Percentiles rank a stretch among this genome's conserved stretches.
Evolutionary conservation across 2,113 vertebrate species (phyloP).

Genomic region (Meles meles): DNA sequence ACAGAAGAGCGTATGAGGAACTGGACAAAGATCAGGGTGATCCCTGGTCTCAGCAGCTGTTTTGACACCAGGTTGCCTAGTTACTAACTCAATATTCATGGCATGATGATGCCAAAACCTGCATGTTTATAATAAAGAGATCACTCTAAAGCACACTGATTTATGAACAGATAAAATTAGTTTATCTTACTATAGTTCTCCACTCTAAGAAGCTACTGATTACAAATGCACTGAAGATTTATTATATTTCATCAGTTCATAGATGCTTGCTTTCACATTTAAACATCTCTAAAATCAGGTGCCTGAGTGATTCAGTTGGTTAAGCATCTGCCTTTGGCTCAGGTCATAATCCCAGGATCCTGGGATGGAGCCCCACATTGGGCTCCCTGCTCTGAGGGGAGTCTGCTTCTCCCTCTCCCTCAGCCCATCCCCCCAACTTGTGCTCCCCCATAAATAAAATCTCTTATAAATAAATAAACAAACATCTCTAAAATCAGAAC

Average conservation of each 20-base stretch:
- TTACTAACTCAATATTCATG: neutral
- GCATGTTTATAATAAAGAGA: constrained; percentile 23
- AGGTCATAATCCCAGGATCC: no score
- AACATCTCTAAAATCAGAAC: neutral
- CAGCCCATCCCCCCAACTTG: no score
- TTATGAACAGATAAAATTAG: neutral
- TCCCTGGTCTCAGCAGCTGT: neutral
- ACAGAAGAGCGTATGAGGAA: neutral
- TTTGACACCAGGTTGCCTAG: neutral
- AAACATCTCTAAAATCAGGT: constrained; percentile 1
- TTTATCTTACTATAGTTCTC: neutral
- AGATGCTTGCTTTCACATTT: neutral
- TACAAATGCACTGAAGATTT: constrained; percentile 1
- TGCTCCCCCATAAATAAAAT: no score
- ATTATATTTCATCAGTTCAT: neutral
- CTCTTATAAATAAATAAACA: no score
- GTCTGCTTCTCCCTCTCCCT: no score
- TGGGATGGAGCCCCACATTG: no score
- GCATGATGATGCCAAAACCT: neutral
- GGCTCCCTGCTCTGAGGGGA: no score
- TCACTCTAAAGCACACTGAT: neutral
- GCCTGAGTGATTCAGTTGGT: no score
- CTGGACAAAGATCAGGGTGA: neutral
- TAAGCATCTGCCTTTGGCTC: no score
- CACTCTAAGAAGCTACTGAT: neutral